Evolutionary conservation across 2,888 invertebrate genomes (phyloP), one percentile per base, ranked within the genome.

Genomic region (Limnephilus lunatus): DNA sequence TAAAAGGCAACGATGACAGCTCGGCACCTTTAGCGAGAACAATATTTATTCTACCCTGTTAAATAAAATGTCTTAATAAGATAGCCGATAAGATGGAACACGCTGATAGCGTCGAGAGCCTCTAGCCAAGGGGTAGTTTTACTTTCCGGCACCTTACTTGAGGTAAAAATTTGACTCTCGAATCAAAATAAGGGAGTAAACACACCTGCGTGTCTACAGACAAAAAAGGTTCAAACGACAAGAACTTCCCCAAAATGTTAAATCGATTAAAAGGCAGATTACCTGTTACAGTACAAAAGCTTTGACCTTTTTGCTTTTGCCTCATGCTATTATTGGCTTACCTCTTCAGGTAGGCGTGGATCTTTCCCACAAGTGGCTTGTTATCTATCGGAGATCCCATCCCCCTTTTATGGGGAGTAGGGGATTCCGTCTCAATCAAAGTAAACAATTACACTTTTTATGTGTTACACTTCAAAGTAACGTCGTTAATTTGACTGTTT

Each of bases 41-140:
- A 92, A 92, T 92, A 93, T 92, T 93, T 92, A 93, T 91, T 90
- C 89, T 91, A 89, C 80, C 90, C 86, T 90, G 83, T 89, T 31
- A 93, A 91, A 90, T 88, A 91, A 92, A 92, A 93, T 91, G 91
- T 92, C 92, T 93, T 93, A 93, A 92, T 93, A 93, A 53, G 90
- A 92, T 82, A 87, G 86, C 91, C 87, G 39, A 39, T 85, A 44
- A 91, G 92, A 92, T 93, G 81, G 89, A 85, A 89, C 89, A 53
- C 80, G 35, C 39, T 81, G 93, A 93, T 93, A 92, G 90, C 25
- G 91, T 89, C 82, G 86, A 91, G 88, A 86, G 87, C 87, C 32
- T 68, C 30, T 68, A 32, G 68, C 68, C 87, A 68, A 68, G 87
- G 87, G 85, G 44, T 86, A 30, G 39, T 86, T 83, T 83, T 19